Base-by-base conservation (phyloP, 2,888 invertebrate genomes). In the Cephus pygmeus region DNA sequence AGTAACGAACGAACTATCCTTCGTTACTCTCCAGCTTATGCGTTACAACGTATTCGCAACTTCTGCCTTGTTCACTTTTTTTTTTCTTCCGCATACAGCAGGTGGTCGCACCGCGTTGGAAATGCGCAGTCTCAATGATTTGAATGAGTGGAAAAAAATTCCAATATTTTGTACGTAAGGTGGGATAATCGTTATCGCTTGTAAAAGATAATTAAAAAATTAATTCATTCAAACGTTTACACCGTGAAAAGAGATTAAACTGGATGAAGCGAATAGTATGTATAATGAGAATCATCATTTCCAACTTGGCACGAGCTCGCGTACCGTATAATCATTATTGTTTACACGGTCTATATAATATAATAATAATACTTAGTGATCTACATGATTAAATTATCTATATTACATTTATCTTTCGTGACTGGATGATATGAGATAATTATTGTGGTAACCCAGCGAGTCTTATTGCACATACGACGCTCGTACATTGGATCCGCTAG, bases 391-490 rank as follows among this genome's bases (percentile, higher is more conserved):
- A 33, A 74, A 35, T 74, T 34, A 56, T n/a, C 74, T 79, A 79
- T 82, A 79, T 79, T 81, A 82, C 77, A 81, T 78, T 78, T 87
- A 85, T 84, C 81, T 85, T 86, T 88, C 86, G 85, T 87, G 87
- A 88, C 88, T 88, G 83, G 80, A 86, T 87, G 85, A 87, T 75
- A 69, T 79, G 86, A 82, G 85, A 80, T 88, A 87, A 86, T 87
- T 82, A 81, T 85, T 87, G 87, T 88, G 89, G 88, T 88, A 89
- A 89, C 89, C 85, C 83, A 87, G 86, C 80, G 87, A 87, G 85
- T 88, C 85, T 89, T 89, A 90, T 90, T 90, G 89, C 89, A 90
- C 87, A 84, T 87, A 84, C 84, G 84, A 87, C 85, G 83, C 84
- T 84, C 56, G 56, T 56, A 23, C 56, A 56, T 6, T 56, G 56